phyloP scores from a whole-genome alignment of 37 sponge, comb jelly and placozoan genomes.

The Mnemiopsis leidyi region DNA sequence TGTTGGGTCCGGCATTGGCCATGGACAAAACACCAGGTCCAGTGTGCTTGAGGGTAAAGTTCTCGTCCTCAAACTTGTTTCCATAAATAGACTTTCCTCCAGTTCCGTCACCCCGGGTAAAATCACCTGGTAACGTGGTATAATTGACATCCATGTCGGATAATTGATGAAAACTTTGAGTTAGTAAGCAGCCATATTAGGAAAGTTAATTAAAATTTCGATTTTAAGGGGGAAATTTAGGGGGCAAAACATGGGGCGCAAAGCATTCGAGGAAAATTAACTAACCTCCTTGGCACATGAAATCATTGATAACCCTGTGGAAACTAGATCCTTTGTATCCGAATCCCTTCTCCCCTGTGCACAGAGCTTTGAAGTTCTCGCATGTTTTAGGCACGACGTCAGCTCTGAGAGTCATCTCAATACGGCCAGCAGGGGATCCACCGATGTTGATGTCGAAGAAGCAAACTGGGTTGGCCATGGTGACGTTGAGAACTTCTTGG shows the following conservation, averaged over 20 bases:
- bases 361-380: constrained; percentile 70
- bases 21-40: constrained; percentile 73
- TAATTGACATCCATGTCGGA: no score
- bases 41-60: constrained; percentile 92
- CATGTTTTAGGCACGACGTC: constrained; percentile 98
- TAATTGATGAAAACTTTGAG: no score
- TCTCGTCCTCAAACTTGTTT: constrained; percentile 93
- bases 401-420: constrained; percentile 75
- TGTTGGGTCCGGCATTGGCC: constrained; percentile 85
- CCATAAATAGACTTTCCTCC: constrained; percentile 98
- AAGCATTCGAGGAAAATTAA: background rate
- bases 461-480: background rate
- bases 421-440: constrained; percentile 68
- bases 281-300: constrained; percentile 70
- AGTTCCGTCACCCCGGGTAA: constrained; percentile 73
- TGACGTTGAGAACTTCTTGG: background rate
- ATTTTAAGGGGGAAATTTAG: no score
- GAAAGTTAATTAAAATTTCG: background rate
- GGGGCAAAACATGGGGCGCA: no score
- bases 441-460: constrained; percentile 78
- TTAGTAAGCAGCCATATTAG: background rate
- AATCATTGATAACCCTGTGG: constrained; percentile 52
- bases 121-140: constrained; percentile 74
- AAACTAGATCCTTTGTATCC: constrained; percentile 49
- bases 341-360: constrained; percentile 68